Conservation (phyloP, 2,797 vertebrate genomes). For the Orientallactaga sibirica region DNA sequence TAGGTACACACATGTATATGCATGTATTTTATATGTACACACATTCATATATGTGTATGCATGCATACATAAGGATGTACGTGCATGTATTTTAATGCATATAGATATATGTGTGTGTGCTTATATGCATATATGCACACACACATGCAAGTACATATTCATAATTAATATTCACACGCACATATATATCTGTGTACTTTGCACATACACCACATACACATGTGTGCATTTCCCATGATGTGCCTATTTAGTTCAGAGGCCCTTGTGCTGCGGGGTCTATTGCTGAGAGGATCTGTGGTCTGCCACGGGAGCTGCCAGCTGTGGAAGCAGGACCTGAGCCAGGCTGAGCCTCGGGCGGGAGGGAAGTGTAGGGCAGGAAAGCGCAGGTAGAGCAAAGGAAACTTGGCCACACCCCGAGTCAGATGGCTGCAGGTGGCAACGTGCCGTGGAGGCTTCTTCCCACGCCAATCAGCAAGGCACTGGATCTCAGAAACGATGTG, state of each 20-base stretch:
- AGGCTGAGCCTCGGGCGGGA: background rate
- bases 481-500: background rate
- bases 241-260: background rate
- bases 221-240: background rate
- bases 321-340: background rate
- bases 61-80: background rate
- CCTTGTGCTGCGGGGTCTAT: background rate
- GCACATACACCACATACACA: no score
- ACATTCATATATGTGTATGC: background rate
- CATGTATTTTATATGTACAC: background rate
- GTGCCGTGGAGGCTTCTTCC: background rate
- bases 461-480: background rate
- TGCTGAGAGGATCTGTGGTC: background rate
- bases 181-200: background rate
- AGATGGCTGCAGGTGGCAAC: background rate
- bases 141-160: background rate
- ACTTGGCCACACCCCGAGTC: background rate
- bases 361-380: conserved; percentile 2
- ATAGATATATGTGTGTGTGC: no score
- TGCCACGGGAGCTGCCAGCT: background rate
- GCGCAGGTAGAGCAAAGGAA: background rate
- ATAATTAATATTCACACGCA: background rate
- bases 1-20: background rate
- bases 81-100: background rate
- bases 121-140: rapidly evolving